phyloP scores from a whole-genome alignment of 92 coral and sea anemone species.

The Phenganax stokvisi region DNA sequence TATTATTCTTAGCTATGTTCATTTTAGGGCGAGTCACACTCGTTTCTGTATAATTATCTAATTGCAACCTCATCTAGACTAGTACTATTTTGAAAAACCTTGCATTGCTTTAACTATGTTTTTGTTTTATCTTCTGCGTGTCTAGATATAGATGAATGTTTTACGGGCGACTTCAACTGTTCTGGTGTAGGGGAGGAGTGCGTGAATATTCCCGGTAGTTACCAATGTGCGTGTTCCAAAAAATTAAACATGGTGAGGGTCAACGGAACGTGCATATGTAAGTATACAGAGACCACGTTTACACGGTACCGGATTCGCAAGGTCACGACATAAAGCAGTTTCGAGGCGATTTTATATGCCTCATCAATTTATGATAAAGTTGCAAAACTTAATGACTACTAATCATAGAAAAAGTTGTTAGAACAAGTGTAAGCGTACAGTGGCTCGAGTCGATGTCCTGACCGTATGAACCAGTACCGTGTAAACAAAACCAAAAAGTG shows the following conservation, averaged over 20 bases:
- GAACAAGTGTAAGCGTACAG: too few species aligned
- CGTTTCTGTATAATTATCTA: too few species aligned
- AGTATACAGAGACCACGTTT: neutral
- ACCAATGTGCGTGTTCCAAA: conserved; percentile 4
- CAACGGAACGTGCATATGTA: conserved; percentile 31
- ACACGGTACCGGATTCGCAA: neutral
- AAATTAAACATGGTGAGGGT: conserved; percentile 19
- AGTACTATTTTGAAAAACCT: too few species aligned
- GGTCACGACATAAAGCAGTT: neutral
- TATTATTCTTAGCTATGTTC: too few species aligned
- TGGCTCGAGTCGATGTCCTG: too few species aligned
- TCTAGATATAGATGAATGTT: conserved; percentile 22
- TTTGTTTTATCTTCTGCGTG: neutral
- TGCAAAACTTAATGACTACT: too few species aligned
- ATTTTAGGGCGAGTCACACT: too few species aligned
- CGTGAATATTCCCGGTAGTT: conserved; percentile 20
- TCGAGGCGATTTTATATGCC: neutral
- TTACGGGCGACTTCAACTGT: neutral
- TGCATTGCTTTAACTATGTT: neutral
- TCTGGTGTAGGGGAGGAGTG: conserved; percentile 12
- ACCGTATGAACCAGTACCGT: too few species aligned
- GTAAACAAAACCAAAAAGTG: too few species aligned
- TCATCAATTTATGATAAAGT: neutral
- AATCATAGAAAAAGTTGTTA: too few species aligned
- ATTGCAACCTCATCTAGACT: too few species aligned